Evolutionary conservation across 2,888 invertebrate genomes (phyloP).

Genomic region (Lomographa bimaculata): DNA sequence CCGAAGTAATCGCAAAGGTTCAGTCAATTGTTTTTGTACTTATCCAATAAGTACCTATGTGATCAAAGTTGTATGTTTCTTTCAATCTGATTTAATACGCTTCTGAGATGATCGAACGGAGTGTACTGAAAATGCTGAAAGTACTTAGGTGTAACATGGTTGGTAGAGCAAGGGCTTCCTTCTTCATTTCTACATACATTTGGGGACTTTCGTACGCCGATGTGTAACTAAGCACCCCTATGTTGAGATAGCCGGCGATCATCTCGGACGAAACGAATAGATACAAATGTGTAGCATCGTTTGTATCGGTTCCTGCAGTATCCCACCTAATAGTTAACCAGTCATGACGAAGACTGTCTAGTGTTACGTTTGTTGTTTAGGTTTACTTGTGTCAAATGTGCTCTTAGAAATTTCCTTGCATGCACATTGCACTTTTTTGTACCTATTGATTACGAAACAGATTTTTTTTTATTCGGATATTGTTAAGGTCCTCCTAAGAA

Average conservation of each 20-base stretch:
- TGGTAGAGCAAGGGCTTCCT: no score
- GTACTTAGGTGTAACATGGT: no score
- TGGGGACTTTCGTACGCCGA: no score
- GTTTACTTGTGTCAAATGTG: slow-evolving; percentile 64
- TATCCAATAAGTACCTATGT: slow-evolving; percentile 25
- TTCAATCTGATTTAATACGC: slow-evolving; percentile 18
- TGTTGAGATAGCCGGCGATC: background rate
- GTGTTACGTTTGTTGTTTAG: slow-evolving; percentile 73
- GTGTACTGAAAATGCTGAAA: no score
- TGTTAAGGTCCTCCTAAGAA: slow-evolving; percentile 78
- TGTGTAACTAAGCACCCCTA: no score
- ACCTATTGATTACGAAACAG: slow-evolving; percentile 55
- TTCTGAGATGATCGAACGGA: slow-evolving; percentile 7
- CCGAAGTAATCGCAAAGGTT: slow-evolving; percentile 47
- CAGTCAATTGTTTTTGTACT: slow-evolving; percentile 57
- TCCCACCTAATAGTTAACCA: slow-evolving; percentile 79
- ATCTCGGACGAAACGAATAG: slow-evolving; percentile 8
- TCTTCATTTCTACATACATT: no score
- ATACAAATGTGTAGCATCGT: slow-evolving; percentile 28
- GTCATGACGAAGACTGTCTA: slow-evolving; percentile 79
- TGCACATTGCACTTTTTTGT: slow-evolving; percentile 65
- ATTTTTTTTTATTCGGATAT: slow-evolving; percentile 62
- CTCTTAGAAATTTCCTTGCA: slow-evolving; percentile 61
- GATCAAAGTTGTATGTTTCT: slow-evolving; percentile 16
- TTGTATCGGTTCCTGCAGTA: slow-evolving; percentile 61